Evolutionary conservation across 2,113 vertebrate genomes (phyloP), one percentile per base, ranked within the genome.

Genomic region (Cryptomyrus ogoouensis): DNA sequence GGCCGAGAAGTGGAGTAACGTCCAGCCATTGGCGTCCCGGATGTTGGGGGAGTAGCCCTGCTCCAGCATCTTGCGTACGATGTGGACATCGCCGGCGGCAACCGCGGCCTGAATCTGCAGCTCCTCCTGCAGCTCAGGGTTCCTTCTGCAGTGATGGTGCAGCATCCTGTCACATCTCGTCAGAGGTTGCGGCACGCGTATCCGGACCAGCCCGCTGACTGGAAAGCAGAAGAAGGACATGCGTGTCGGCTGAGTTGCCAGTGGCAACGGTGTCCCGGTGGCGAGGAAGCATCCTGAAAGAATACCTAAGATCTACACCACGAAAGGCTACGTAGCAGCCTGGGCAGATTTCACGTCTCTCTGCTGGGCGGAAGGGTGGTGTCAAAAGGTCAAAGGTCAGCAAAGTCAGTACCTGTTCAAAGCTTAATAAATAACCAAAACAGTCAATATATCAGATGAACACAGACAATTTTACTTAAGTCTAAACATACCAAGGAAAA

Each of bases 81-180:
- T 98, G 96, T 97, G 98, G 6, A 99, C 98, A 95, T 99, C 98
- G 42, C 98, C 98, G 0, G 98, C 97, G 1, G 98, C 98, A 91
- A 99, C 98, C 0, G 98, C 98, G 83, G 98, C 98, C 96, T 99
- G 98, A 92, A 99, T 99, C 97, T 99, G 98, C 96, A 99, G 94
- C 95, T 99, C 98, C 93, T 99, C 98, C 94, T 99, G 98, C 85
- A 99, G 97, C 90, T 99, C 98, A 90, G 98, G 97, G 96, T 99
- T 98, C 95, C 98, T 96, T 93, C 98, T 96, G 95, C 98, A 99
- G 94, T 99, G 98, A 95, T 99, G 98, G 96, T 99, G 98, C 96
- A 99, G 97, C 98, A 99, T 99, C 97, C 97, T 99, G 96, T 96
- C 94, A 96, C 96, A 95, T 96, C 93, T 94, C 90, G 91, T 94